Percentiles rank a stretch among this genome's conserved stretches.
These are phyloP conservation scores for Anticlea derivata DNA, from an alignment of 2,888 invertebrate species.

Conservation along the genomic window DNA sequence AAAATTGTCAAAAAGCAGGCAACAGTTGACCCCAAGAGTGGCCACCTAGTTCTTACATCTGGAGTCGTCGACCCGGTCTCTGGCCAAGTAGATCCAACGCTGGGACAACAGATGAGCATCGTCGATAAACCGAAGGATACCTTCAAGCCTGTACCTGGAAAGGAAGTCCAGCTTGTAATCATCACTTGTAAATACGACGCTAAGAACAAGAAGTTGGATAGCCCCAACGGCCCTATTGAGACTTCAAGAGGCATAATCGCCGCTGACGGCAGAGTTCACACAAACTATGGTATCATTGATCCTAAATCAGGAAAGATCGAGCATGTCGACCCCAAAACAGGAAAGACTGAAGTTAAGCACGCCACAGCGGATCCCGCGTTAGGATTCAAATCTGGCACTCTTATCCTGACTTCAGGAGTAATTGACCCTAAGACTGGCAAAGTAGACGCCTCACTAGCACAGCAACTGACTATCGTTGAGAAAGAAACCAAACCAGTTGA, in stretches of 20 bases:
- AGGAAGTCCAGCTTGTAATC: slow-evolving; percentile 72
- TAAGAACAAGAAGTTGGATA: slow-evolving; percentile 77
- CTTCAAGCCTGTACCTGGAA: slow-evolving; percentile 60
- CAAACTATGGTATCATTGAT: slow-evolving; percentile 79
- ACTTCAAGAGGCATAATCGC: slow-evolving; percentile 68
- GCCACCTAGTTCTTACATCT: slow-evolving; percentile 78
- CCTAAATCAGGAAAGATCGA: slow-evolving; percentile 79
- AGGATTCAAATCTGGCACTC: slow-evolving; percentile 81
- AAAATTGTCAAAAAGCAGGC: slow-evolving; percentile 85
- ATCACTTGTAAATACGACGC: slow-evolving; percentile 82
- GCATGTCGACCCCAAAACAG: slow-evolving; percentile 79
- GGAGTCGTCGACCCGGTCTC: slow-evolving; percentile 81
- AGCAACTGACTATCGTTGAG: slow-evolving; percentile 81
- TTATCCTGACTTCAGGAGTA: slow-evolving; percentile 79
- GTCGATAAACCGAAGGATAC: slow-evolving; percentile 57
- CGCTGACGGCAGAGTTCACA: slow-evolving; percentile 72
- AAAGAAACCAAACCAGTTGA: slow-evolving; percentile 69
- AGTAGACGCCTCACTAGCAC: slow-evolving; percentile 78
- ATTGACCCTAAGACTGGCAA: slow-evolving; percentile 85
- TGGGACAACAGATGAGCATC: slow-evolving; percentile 77
- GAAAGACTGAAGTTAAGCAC: slow-evolving; percentile 81
- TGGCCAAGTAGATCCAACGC: slow-evolving; percentile 74
- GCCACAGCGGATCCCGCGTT: slow-evolving; percentile 78
- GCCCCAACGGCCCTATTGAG: slow-evolving; percentile 77
- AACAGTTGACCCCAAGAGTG: slow-evolving; percentile 85